Base-by-base conservation (phyloP, 2,888 invertebrate genomes). In the Hypolimnas misippus region DNA sequence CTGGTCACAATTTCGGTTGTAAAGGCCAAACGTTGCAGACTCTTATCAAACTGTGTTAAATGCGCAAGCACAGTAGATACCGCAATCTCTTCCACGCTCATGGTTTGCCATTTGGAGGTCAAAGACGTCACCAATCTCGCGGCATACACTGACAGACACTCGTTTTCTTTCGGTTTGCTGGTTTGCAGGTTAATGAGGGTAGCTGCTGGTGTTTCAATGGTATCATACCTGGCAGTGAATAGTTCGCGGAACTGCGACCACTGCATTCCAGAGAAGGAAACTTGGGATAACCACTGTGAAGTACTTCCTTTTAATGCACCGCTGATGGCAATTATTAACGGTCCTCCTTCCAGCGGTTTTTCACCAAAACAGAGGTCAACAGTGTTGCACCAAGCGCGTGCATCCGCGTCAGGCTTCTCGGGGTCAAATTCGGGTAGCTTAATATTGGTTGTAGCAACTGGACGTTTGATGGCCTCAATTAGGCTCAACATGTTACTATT, bases 191-290 rank as follows among this genome's bases (percentile, higher is more conserved):
- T 65, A 31, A 67, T 65, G 5, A 63, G 25, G 2, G 25, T 25
- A 5, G 46, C 57, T 16, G 67, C 67, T 29, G 57, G 5, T 10
- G 69, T 69, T 38, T 63, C 62, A 6, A 52, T 14, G 16, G 51
- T 29, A 8, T 54, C 62, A 44, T 55, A 69, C 40, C 66, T 54
- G 14, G 64, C 21, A 10, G 25, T 51, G 38, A 67, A 69, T 0
- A 65, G 40, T 5, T 63, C 57, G 44, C 67, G 65, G 29, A 69
- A 67, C 3, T 65, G 46, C 0, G 17, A n/a, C 67, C 67, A 67
- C 1, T 65, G 67, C 60, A 68, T 68, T 17, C 64, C 65, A 7
- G 35, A 60, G 35, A 40, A 67, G 0, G 67, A 56, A 17, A 70
- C 54, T 50, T 60, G 55, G 3, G 70, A 67, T 1, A 70, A 50